Conservation (phyloP, 1,140 invertebrate genomes). For the Neotoxoptera formosana region DNA sequence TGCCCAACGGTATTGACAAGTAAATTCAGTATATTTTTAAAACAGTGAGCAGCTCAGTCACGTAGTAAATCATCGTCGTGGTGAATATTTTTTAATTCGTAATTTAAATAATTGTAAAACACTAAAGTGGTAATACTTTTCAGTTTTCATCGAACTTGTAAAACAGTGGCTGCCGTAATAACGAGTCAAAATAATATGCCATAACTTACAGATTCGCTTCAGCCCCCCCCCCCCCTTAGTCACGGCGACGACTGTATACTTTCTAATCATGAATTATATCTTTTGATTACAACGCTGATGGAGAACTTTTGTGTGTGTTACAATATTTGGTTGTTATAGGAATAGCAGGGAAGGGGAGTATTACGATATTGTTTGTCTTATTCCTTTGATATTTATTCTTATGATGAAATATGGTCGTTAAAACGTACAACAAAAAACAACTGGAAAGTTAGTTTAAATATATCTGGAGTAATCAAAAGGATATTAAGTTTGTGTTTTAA, state of each 20-base stretch:
- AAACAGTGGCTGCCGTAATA: not conserved
- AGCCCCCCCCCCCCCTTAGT: not conserved
- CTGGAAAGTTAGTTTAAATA: not conserved
- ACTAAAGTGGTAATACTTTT: not conserved
- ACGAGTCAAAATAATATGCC: not conserved
- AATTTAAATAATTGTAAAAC: not conserved
- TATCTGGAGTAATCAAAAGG: not conserved
- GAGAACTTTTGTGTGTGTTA: constrained; percentile 2
- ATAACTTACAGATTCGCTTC: not conserved
- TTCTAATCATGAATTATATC: constrained; percentile 14
- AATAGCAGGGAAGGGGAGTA: not conserved
- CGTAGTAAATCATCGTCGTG: not conserved
- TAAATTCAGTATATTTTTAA: not conserved
- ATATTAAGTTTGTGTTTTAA: not conserved
- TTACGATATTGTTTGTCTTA: not conserved
- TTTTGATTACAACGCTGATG: not conserved
- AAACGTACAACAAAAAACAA: not conserved
- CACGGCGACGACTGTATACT: not conserved
- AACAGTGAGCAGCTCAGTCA: not conserved
- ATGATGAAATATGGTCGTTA: constrained; percentile 3
- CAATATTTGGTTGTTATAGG: not conserved
- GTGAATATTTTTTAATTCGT: not conserved
- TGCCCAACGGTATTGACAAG: not conserved
- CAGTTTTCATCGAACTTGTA: not conserved
- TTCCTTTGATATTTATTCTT: constrained; percentile 18